These are phyloP conservation scores for Ptychobarbus kaznakovi DNA, from an alignment of 2,797 vertebrate species.

Conservation along the genomic window DNA sequence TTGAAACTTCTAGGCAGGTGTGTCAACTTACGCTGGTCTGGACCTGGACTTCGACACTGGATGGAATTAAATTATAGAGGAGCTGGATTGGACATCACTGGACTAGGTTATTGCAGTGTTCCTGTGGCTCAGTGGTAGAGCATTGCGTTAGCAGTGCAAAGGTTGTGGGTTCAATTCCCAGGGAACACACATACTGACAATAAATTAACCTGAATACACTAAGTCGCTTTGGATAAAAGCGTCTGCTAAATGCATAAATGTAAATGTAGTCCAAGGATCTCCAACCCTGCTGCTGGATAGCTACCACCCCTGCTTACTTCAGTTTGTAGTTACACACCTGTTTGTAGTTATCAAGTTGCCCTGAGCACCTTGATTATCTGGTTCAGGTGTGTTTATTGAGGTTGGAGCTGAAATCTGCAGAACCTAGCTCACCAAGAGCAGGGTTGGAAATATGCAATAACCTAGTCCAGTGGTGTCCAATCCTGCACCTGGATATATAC, in stretches of 20 bases:
- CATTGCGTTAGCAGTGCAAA: no score
- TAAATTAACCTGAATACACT: no score
- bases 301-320: neutral
- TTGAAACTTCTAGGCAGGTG: neutral
- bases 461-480: neutral
- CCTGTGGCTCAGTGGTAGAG: no score
- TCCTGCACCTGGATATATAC: neutral
- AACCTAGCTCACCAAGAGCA: neutral
- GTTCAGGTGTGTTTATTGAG: neutral
- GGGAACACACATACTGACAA: no score
- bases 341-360: neutral
- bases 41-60: no score
- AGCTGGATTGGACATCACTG: neutral
- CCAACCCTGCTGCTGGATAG: neutral
- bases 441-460: no score
- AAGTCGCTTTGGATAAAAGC: no score
- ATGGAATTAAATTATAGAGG: neutral
- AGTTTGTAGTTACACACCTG: neutral
- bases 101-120: neutral
- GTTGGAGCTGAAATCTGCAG: neutral
- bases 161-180: no score
- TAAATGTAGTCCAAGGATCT: neutral
- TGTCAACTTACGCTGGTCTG: neutral
- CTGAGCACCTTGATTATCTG: neutral
- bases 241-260: no score